phyloP scores from a whole-genome alignment of 2,113 vertebrate species.

The Gobio gobio region DNA sequence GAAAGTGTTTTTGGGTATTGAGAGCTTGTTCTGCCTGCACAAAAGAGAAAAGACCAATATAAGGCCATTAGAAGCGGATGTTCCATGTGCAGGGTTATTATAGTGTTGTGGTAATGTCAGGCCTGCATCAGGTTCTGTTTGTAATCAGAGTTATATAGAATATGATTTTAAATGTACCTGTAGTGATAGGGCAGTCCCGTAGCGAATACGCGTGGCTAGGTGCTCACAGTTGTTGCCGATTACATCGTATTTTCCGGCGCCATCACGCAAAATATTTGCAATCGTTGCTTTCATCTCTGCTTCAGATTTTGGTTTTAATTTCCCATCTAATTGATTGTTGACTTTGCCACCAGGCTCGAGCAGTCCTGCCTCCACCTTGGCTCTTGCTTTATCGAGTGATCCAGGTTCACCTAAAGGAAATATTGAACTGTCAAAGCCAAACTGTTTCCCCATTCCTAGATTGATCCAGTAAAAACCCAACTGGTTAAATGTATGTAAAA shows the following conservation, averaged over 20 bases:
- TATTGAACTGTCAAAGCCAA: too few species aligned
- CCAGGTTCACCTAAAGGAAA: conserved; percentile 3
- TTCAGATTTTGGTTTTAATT: background rate
- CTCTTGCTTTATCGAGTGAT: background rate
- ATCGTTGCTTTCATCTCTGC: background rate
- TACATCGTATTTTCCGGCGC: background rate
- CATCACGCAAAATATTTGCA: background rate
- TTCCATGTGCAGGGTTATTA: background rate
- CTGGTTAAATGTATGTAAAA: background rate
- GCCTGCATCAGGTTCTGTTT: conserved; percentile 7
- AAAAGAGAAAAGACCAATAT: background rate
- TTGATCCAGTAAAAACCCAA: background rate
- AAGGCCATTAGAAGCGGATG: background rate
- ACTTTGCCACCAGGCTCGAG: background rate
- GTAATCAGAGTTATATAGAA: conserved; percentile 10
- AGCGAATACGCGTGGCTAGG: background rate
- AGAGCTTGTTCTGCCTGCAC: background rate
- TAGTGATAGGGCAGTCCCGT: background rate
- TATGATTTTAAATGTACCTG: background rate
- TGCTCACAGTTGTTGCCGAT: conserved; percentile 2
- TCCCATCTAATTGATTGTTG: background rate
- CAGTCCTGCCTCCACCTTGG: background rate
- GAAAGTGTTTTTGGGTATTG: too few species aligned
- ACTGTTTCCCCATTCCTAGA: background rate
- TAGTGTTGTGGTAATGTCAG: background rate